Conservation (phyloP, 2,888 invertebrate genomes). For the Alloplasta piceator region DNA sequence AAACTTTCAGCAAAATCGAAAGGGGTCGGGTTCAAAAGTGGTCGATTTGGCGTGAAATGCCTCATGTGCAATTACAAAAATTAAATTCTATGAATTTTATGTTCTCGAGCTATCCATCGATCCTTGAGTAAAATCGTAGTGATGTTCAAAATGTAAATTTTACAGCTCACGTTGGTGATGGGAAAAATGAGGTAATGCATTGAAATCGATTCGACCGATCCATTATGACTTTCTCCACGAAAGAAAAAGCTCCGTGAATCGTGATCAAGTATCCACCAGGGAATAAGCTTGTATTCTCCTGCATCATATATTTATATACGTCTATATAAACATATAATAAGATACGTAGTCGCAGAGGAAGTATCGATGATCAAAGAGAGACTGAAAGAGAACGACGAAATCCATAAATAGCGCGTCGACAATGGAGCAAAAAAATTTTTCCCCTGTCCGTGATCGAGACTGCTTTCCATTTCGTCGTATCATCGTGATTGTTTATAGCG, state of each 20-base stretch:
- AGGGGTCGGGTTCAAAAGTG: too few relatives aligned
- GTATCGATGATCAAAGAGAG: background rate
- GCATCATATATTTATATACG: background rate
- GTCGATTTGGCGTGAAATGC: too few relatives aligned
- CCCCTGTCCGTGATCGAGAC: background rate
- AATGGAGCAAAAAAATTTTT: conserved; percentile 4
- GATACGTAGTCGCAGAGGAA: background rate
- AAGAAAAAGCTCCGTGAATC: background rate
- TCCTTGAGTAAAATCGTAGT: too few relatives aligned
- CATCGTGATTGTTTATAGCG: conserved; percentile 42
- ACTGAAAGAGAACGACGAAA: conserved; percentile 3
- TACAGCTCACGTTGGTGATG: too few relatives aligned
- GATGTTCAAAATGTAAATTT: too few relatives aligned
- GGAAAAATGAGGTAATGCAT: too few relatives aligned
- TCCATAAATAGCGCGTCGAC: conserved; percentile 16
- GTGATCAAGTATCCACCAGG: background rate
- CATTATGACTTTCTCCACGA: background rate
- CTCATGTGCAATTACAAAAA: too few relatives aligned
- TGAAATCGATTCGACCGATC: too few relatives aligned
- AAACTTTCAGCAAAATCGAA: too few relatives aligned
- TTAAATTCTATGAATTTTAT: too few relatives aligned
- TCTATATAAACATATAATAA: too few relatives aligned
- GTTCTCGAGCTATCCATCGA: too few relatives aligned
- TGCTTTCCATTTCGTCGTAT: conserved; percentile 17
- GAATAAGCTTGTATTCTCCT: background rate